Evolutionary conservation across 2,797 vertebrate genomes (phyloP).

Genomic region (Cryptoblepharus egeriae): DNA sequence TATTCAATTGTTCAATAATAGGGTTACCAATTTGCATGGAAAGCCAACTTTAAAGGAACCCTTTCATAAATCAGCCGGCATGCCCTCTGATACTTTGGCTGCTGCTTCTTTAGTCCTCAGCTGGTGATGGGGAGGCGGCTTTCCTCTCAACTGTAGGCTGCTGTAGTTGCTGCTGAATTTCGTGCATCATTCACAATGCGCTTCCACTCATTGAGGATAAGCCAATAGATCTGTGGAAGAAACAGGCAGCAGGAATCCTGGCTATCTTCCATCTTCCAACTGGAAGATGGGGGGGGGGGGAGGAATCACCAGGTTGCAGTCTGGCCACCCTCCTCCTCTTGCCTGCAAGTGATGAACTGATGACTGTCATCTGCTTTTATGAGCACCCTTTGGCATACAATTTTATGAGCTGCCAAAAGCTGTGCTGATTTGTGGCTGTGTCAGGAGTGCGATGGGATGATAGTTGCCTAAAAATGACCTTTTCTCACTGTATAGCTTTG

Average conservation of each 20-base stretch:
- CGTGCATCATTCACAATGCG: no score
- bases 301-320: neutral
- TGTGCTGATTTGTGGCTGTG: neutral
- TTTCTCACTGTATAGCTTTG: neutral
- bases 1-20: neutral
- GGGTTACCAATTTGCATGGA: neutral
- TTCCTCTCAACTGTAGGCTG: no score
- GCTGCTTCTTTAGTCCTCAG: no score
- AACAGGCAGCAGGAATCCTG: neutral
- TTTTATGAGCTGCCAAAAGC: neutral
- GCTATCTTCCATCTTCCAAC: neutral
- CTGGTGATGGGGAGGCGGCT: no score
- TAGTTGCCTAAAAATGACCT: neutral
- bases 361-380: constrained; percentile 5
- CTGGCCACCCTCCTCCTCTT: neutral
- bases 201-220: no score
- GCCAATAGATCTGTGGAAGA: neutral
- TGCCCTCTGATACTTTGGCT: constrained; percentile 7
- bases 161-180: no score
- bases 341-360: accelerated
- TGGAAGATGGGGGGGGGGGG: no score
- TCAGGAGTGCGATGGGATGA: neutral
- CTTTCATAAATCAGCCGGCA: constrained; percentile 16
- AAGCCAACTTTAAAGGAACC: constrained; percentile 11
- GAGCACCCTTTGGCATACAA: neutral